These are phyloP conservation scores for Sebastes trivittatus DNA, from an alignment of 2,797 vertebrate species.

Conservation along the genomic window DNA sequence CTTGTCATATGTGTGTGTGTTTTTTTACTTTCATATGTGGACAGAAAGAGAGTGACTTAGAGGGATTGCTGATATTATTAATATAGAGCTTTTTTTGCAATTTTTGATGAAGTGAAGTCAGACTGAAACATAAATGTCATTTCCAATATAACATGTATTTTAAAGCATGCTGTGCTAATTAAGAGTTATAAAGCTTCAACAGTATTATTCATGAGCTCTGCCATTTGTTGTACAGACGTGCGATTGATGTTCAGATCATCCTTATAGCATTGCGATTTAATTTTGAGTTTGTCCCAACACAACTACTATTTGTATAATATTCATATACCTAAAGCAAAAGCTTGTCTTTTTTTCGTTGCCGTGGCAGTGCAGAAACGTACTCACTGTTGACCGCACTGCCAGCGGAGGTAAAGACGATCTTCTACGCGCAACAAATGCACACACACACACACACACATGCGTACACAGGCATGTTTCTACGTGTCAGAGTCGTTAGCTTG, in stretches of 20 bases:
- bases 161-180: slow-evolving; percentile 3
- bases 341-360: neutral
- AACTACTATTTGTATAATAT: neutral
- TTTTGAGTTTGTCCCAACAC: neutral
- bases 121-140: neutral
- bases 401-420: slow-evolving; percentile 21
- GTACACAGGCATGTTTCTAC: slow-evolving; percentile 52
- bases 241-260: slow-evolving; percentile 27
- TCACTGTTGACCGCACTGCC: neutral
- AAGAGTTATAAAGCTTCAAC: slow-evolving; percentile 1
- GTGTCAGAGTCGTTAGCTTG: slow-evolving; percentile 57
- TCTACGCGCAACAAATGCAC: slow-evolving; percentile 1
- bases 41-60: neutral
- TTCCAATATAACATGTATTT: neutral
- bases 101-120: neutral
- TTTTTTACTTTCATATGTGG: neutral
- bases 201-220: slow-evolving; percentile 9
- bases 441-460: neutral
- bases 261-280: neutral
- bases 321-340: neutral
- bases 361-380: neutral
- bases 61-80: neutral
- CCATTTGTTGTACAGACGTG: slow-evolving; percentile 32
- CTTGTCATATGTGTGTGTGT: neutral
- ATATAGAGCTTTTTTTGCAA: neutral